Evolutionary conservation across 1,140 invertebrate genomes (phyloP).

Genomic region (Araneus ventricosus): DNA sequence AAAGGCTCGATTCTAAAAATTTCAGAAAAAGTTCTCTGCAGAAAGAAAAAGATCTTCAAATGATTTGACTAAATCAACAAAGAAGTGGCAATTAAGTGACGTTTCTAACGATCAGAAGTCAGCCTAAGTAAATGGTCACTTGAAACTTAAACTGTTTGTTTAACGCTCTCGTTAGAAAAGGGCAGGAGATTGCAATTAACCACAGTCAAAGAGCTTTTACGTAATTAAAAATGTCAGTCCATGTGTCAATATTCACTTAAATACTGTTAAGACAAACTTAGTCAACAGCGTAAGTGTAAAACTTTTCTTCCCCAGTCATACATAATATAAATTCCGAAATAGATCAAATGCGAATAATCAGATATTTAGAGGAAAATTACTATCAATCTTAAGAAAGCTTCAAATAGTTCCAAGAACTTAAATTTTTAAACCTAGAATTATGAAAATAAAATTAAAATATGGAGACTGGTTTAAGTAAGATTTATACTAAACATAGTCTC

Average conservation of each 20-base stretch:
- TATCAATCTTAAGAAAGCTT: too few relatives aligned
- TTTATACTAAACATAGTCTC: too few relatives aligned
- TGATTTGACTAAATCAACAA: not conserved
- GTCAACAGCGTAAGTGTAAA: not conserved
- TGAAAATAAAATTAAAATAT: too few relatives aligned
- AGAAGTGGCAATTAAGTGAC: slow-evolving; percentile 1
- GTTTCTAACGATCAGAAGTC: slow-evolving; percentile 22
- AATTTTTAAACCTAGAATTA: too few relatives aligned
- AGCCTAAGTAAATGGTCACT: slow-evolving; percentile 12
- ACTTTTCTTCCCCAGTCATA: not conserved
- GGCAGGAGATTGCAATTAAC: slow-evolving; percentile 10
- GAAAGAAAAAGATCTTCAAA: not conserved
- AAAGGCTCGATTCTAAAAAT: not conserved
- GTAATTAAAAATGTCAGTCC: slow-evolving; percentile 61
- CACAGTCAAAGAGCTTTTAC: slow-evolving; percentile 33
- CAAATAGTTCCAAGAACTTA: too few relatives aligned
- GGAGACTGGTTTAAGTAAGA: too few relatives aligned
- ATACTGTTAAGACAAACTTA: not conserved
- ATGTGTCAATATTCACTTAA: slow-evolving; percentile 45
- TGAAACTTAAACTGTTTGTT: slow-evolving; percentile 46
- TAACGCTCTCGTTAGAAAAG: slow-evolving; percentile 1
- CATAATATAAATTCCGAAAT: not conserved
- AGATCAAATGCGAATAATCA: not conserved
- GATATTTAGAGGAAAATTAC: not conserved
- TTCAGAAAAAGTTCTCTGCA: not conserved